Base-by-base conservation (phyloP, 2,888 invertebrate species). In the Dicyrtomina minuta region DNA sequence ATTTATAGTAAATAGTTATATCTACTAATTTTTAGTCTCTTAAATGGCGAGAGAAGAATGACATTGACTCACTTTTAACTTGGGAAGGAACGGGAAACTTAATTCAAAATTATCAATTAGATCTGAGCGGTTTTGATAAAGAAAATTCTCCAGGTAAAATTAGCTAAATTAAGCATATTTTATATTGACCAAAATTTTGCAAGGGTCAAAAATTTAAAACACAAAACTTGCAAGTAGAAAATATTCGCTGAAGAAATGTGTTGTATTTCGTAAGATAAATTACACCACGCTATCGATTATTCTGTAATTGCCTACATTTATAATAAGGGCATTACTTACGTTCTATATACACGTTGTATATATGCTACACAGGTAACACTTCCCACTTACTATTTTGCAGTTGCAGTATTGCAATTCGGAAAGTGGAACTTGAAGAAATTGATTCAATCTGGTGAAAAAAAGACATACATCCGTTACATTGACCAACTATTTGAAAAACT, bases 341-440 rank as follows among this genome's bases (percentile, higher is more conserved):
- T n/a, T n/a, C n/a, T n/a, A n/a, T n/a, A n/a, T n/a, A n/a, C n/a
- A n/a, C n/a, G n/a, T n/a, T n/a, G n/a, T n/a, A n/a, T n/a, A n/a
- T n/a, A n/a, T n/a, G n/a, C n/a, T n/a, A n/a, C n/a, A n/a, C n/a
- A n/a, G n/a, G n/a, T n/a, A n/a, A n/a, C n/a, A n/a, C n/a, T n/a
- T n/a, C n/a, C n/a, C n/a, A n/a, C n/a, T n/a, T n/a, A n/a, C n/a
- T n/a, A n/a, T n/a, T n/a, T n/a, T n/a, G n/a, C n/a, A n/a, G n/a
- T n/a, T n/a, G n/a, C n/a, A n/a, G n/a, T n/a, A 10, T 20, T 22
- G 22, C 17, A 20, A 12, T 24, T 51, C 15, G 64, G 64, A 24
- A n/a, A n/a, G 2, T 67, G 67, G 67, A 43, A 67, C 27, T n/a
- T 67, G 20, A 44, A 27, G 20, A 67, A 67, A 49, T 15, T 67